phyloP scores from a whole-genome alignment of 2,888 invertebrate species.

The Toxonevra muliebris region DNA sequence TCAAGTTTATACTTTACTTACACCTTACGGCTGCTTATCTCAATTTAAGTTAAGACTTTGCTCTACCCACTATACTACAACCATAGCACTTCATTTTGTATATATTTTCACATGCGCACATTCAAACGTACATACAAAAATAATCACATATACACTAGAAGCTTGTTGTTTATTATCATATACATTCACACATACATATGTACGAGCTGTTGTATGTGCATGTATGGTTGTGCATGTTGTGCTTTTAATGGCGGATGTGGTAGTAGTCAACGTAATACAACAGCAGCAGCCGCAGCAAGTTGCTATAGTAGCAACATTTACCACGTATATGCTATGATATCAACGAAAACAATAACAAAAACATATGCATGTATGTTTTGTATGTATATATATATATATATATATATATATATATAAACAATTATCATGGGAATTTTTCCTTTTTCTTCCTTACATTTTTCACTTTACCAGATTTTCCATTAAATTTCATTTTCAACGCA shows the following conservation, averaged over 20 bases:
- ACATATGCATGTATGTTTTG: no score
- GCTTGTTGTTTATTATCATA: neutral
- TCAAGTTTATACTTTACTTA: neutral
- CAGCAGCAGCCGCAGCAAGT: no score
- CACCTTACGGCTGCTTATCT: constrained; percentile 20
- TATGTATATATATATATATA: neutral
- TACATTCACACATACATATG: constrained; percentile 1
- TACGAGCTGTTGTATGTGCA: no score
- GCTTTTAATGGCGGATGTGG: no score
- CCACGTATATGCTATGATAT: neutral
- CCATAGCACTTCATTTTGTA: neutral
- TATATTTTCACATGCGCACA: neutral
- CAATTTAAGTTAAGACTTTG: constrained; percentile 2
- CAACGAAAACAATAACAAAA: neutral
- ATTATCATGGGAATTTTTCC: constrained; percentile 42
- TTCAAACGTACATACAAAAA: neutral
- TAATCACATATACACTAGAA: neutral
- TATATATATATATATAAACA: constrained; percentile 28
- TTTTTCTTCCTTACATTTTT: constrained; percentile 22
- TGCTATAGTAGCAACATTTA: neutral
- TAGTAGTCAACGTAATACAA: no score
- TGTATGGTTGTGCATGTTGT: no score
- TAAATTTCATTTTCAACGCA: constrained; percentile 42
- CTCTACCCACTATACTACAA: no score
- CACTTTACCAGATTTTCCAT: constrained; percentile 45